Evolutionary conservation across 2,113 vertebrate species (phyloP), one percentile per base, ranked within the genome.

Genomic region (Pantherophis guttatus): DNA sequence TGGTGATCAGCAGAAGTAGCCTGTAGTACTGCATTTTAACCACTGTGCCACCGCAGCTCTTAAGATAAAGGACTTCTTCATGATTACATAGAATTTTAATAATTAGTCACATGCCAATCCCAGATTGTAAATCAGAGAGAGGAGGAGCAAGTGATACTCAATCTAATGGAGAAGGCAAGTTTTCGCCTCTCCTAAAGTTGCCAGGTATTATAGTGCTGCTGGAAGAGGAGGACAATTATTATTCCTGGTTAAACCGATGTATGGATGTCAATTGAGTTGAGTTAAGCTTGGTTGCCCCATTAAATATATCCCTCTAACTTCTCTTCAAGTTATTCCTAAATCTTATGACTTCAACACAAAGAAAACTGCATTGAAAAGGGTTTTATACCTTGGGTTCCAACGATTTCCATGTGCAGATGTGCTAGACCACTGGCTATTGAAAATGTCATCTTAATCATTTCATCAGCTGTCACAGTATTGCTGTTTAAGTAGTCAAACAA

Each of bases 331-430:
- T 13, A 33, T 87, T 91, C 88, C 87, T 65, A 11, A 0, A 4
- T 24, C 15, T 39, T 90, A 0, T n/a, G 39, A 89, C 9, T 57
- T 50, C 52, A 57, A 39, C 23, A 24, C 17, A 3, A 39, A 65
- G 57, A 0, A 3, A 3, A 15, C 3, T 75, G 0, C 24, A 15
- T 33, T 57, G 62, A 90, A 87, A 91, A 21, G 92, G 86, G 26
- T 39, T 39, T 19, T 29, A 29, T 96, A 99, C 99, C 99, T 98
- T 99, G 99, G 0, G 98, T 99, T 91, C 99, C 99, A 1, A 99
- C 98, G 52, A 99, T 99, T 97, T 99, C 99, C 99, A 99, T 99
- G 96, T 99, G 99, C 8, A 99, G 99, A 94, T 99, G 99, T 0
- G 99, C 98, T 93, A 99, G 97, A 17, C 99, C 99, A 15, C 99